phyloP scores from a whole-genome alignment of 2,113 vertebrate species.

The Toxostoma redivivum region DNA sequence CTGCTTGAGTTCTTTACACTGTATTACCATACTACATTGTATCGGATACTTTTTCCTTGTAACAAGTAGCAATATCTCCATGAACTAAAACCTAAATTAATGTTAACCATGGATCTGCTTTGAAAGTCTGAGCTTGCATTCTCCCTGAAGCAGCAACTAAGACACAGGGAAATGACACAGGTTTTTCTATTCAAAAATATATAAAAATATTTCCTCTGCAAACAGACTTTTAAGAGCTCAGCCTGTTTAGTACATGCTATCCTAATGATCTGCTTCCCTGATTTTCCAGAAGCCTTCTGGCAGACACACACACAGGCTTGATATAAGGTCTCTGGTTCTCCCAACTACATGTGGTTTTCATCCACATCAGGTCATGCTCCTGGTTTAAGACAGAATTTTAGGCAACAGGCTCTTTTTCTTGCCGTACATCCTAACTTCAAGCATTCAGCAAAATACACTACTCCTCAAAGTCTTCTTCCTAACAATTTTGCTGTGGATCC shows the following conservation, averaged over 20 bases:
- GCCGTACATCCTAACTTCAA: background rate
- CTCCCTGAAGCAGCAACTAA: background rate
- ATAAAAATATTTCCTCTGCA: background rate
- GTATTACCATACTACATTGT: background rate
- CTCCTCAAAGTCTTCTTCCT: background rate
- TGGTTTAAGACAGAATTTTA: background rate
- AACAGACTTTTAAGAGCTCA: background rate
- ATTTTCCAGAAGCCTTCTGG: background rate
- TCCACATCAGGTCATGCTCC: background rate
- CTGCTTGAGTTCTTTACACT: background rate
- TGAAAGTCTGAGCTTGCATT: rapidly evolving
- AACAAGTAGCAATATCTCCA: background rate
- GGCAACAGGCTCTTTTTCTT: background rate
- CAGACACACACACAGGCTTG: background rate
- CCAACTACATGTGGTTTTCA: background rate
- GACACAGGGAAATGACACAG: background rate
- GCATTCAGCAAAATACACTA: background rate
- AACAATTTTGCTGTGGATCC: background rate
- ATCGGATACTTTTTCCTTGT: background rate
- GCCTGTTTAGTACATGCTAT: background rate
- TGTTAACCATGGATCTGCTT: background rate
- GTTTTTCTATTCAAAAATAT: background rate
- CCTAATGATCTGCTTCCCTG: background rate
- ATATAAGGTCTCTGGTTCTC: background rate
- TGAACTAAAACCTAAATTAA: rapidly evolving